Base-by-base conservation (phyloP, 2,113 vertebrate species). In the Gobiocypris rarus region DNA sequence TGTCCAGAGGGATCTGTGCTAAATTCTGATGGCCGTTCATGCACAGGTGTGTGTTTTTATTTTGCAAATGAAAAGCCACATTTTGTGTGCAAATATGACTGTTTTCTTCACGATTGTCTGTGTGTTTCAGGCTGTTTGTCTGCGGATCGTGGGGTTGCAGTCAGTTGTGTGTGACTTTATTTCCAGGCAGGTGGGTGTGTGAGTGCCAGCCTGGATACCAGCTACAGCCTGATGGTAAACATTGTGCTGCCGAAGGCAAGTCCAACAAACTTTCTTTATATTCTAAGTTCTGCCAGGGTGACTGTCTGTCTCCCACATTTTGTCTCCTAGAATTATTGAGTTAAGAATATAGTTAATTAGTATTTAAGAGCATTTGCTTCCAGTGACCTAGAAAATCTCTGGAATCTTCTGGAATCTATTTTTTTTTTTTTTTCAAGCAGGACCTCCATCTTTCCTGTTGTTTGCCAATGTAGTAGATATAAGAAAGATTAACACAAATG, bases 111-210 rank as follows among this genome's bases (percentile, higher is more conserved):
- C 0, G 15, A 8, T 5, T 56, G 2, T 73, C 52, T 70, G 15
- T 89, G 7, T 19, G 17, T 89, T 93, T 79, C 90, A 98, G 97
- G 97, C 50, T 99, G 97, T 83, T 94, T 92, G 0, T 96, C 96
- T 41, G 91, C 93, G 88, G 97, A 99, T 88, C 96, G 95, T 41
- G 97, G 15, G 96, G 95, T 3, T 98, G 97, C 87, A 97, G 96
- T 90, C 98, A 98, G 87, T 92, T 95, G 82, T 99, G 98, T 83
- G 89, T 91, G 56, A 88, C 91, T 22, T 83, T 94, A 80, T 92
- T 89, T 63, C 95, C 95, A 0, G 89, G 41, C 6, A 91, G 92
- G 76, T 98, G 97, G 97, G 91, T 95, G 70, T 99, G 98, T 89
- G 89, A 87, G 31, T 99, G 98, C 88, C 91, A 94, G 77, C 95